These are phyloP conservation scores for Leptopterna dolabrata DNA, from an alignment of 2,888 invertebrate species.

Conservation along the genomic window DNA sequence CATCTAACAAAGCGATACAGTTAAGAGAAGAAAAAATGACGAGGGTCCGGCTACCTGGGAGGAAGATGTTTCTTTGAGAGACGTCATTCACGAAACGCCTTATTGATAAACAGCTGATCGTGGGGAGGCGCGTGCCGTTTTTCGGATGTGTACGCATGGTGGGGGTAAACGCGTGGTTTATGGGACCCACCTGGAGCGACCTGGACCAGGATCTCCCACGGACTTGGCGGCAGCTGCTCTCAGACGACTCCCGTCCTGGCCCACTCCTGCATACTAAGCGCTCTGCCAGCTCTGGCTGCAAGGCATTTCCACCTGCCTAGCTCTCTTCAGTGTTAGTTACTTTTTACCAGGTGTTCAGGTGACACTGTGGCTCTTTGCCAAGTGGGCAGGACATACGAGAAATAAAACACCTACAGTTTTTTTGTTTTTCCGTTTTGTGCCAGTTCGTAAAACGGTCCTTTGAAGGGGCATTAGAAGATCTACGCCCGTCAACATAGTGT, in stretches of 20 bases:
- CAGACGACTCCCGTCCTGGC: background rate
- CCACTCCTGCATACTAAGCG: conserved; percentile 24
- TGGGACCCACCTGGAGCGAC: conserved; percentile 23
- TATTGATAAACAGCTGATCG: conserved; percentile 4
- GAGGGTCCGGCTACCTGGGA: conserved; percentile 1
- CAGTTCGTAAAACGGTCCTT: background rate
- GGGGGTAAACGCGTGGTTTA: conserved; percentile 14
- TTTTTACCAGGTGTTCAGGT: background rate
- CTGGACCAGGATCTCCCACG: conserved; percentile 4
- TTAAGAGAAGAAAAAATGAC: background rate
- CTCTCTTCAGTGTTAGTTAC: background rate
- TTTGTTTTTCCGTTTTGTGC: background rate
- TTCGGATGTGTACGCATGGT: background rate
- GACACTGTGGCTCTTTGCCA: conserved; percentile 1
- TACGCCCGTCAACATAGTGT: background rate
- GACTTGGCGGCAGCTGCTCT: conserved; percentile 12
- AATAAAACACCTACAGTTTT: background rate
- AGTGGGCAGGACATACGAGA: background rate
- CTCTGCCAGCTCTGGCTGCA: background rate
- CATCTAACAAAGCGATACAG: background rate
- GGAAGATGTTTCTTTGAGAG: background rate
- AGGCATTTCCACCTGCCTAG: conserved; percentile 18
- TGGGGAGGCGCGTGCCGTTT: background rate
- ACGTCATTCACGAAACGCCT: background rate
- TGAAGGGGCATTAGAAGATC: background rate